Evolutionary conservation across 2,888 invertebrate species (phyloP), one percentile per base, ranked within the genome.

Genomic region (Sepioteuthis lessoniana): DNA sequence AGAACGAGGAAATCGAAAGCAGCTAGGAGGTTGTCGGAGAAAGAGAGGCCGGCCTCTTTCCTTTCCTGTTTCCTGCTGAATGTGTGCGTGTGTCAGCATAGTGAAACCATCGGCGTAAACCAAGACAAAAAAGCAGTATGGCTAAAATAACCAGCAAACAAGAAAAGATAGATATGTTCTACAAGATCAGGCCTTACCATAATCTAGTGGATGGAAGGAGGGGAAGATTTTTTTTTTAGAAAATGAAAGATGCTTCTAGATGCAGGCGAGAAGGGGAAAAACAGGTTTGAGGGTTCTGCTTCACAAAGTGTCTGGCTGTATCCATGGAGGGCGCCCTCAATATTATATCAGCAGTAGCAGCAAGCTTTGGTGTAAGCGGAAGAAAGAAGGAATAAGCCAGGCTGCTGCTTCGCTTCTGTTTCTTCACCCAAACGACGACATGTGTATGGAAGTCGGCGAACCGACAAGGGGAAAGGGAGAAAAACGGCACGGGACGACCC

Each of bases 41-140:
- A 92, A 35, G 42, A 92, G 42, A 92, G 47, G 31, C 92, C 92
- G 46, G 47, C 46, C 92, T 92, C 92, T 46, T 91, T 92, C 76
- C 25, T 55, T 55, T 55, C 76, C 76, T 16, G 76, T 35, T 35
- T 76, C n/a, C n/a, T n/a, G 76, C n/a, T 35, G 76, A 76, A 76
- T 76, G 76, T 76, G 76, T 76, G 35, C 76, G 76, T 76, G 76
- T 76, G 76, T 76, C n/a, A n/a, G 76, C n/a, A 55, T 7, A 55
- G n/a, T 76, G n/a, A 10, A 76, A 76, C 76, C 76, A 76, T 76
- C 76, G 76, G 76, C 25, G n/a, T 76, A 76, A 76, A 76, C 76
- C 76, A 76, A 76, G n/a, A 76, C 76, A 76, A 76, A n/a, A 76
- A 76, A 28, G 16, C n/a, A 35, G n/a, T 16, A 76, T 35, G 76